These are phyloP conservation scores for Miichthys miiuy DNA, from an alignment of 2,797 vertebrate species.

Conservation along the genomic window DNA sequence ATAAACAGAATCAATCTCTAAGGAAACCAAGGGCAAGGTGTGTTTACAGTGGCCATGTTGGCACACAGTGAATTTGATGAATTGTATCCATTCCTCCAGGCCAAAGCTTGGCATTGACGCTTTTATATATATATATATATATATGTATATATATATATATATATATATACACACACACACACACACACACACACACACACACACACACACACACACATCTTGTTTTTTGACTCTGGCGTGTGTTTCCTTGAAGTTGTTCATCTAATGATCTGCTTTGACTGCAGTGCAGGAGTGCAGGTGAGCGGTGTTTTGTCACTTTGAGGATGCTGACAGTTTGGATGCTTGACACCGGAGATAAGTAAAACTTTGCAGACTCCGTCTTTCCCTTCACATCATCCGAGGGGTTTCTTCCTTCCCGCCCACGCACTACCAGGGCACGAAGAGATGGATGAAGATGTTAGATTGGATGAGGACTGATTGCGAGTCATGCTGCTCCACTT, in stretches of 20 bases:
- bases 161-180: no score
- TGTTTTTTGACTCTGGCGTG: slow-evolving; percentile 18
- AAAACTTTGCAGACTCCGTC: slow-evolving; percentile 32
- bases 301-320: slow-evolving; percentile 45
- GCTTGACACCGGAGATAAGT: slow-evolving; percentile 49
- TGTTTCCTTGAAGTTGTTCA: slow-evolving; percentile 36
- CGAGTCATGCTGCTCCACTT: slow-evolving; percentile 46
- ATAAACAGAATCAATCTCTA: slow-evolving; percentile 56
- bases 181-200: no score
- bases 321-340: slow-evolving; percentile 43
- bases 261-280: slow-evolving; percentile 41
- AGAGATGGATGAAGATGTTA: slow-evolving; percentile 58
- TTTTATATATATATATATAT: background rate
- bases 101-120: slow-evolving; percentile 6
- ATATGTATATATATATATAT: slow-evolving; percentile 9
- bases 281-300: slow-evolving; percentile 20
- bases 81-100: slow-evolving; percentile 33
- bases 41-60: slow-evolving; percentile 47
- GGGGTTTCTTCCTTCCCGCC: slow-evolving; percentile 29
- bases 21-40: slow-evolving; percentile 38
- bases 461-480: slow-evolving; percentile 57
- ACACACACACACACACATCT: no score
- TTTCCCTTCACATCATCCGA: slow-evolving; percentile 35
- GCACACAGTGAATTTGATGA: slow-evolving; percentile 42
- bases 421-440: slow-evolving; percentile 17